Percentiles rank a stretch among this genome's conserved stretches.
phyloP scores from a whole-genome alignment of 1,140 invertebrate species.

The Calephelis virginiensis region DNA sequence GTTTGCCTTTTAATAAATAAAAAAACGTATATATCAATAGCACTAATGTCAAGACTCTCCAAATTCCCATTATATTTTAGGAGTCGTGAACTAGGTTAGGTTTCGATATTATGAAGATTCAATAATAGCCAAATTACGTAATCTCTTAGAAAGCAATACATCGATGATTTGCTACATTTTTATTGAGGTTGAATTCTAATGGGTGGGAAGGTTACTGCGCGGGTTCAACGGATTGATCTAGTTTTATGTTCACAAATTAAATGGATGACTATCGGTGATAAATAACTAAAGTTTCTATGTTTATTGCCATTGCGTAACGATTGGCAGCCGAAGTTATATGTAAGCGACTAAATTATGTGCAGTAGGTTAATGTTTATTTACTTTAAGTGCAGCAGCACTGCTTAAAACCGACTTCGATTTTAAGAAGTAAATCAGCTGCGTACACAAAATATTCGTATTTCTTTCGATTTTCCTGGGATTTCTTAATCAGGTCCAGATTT shows the following conservation, averaged over 20 bases:
- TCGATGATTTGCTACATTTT: neutral
- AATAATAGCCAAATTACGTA: conserved; percentile 5
- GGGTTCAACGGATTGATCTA: neutral
- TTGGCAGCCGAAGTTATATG: too few relatives aligned
- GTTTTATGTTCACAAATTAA: conserved; percentile 12
- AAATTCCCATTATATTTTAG: neutral
- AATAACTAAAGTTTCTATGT: neutral
- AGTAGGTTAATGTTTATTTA: too few relatives aligned
- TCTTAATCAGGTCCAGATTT: too few relatives aligned
- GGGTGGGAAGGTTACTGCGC: neutral
- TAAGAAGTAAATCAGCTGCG: too few relatives aligned
- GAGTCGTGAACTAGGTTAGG: neutral
- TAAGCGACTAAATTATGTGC: too few relatives aligned
- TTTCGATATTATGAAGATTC: conserved; percentile 5
- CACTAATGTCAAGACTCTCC: too few relatives aligned
- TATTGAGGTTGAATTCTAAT: conserved; percentile 14
- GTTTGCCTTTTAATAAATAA: too few relatives aligned
- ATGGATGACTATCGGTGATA: neutral
- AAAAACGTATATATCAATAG: too few relatives aligned
- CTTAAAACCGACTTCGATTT: too few relatives aligned
- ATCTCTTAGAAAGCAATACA: conserved; percentile 1
- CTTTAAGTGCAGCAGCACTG: too few relatives aligned
- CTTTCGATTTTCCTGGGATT: too few relatives aligned
- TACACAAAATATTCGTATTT: too few relatives aligned
- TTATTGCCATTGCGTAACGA: neutral